These are phyloP conservation scores for Sebastes oblongus DNA, from an alignment of 2,797 vertebrate genomes.

Conservation along the genomic window DNA sequence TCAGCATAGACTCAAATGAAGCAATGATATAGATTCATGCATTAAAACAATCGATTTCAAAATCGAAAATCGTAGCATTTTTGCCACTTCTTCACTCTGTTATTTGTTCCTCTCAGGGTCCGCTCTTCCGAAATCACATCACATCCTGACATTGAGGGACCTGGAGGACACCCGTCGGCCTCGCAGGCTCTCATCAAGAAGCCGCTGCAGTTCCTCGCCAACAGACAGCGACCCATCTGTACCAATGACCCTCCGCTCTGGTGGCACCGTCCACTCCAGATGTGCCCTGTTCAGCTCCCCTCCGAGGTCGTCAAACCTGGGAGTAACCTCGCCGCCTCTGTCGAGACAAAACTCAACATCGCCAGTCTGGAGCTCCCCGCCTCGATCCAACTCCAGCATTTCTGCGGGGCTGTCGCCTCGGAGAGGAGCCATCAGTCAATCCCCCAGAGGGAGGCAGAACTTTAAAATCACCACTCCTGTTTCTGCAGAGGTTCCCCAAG, in stretches of 20 bases:
- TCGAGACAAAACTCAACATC: constrained; percentile 65
- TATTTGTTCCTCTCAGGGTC: constrained; percentile 62
- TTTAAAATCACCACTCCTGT: constrained; percentile 76
- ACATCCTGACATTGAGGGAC: constrained; percentile 89
- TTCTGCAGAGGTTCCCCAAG: constrained; percentile 79
- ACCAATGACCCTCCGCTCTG: constrained; percentile 67
- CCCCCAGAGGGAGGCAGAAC: constrained; percentile 68
- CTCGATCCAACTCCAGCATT: constrained; percentile 64
- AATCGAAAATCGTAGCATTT: neutral
- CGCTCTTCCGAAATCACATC: constrained; percentile 82
- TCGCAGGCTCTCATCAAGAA: constrained; percentile 82
- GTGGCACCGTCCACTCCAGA: constrained; percentile 62
- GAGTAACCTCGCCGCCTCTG: constrained; percentile 67
- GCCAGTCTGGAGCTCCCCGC: constrained; percentile 72
- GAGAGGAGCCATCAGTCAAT: constrained; percentile 56
- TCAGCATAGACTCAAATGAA: too few species aligned
- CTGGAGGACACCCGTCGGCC: constrained; percentile 86
- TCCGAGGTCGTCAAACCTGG: constrained; percentile 62
- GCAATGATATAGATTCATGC: too few species aligned
- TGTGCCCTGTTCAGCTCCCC: constrained; percentile 74
- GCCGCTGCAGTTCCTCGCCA: constrained; percentile 81
- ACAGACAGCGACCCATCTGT: constrained; percentile 65
- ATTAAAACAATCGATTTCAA: too few species aligned
- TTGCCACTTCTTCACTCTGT: neutral
- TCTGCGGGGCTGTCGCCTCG: constrained; percentile 67